phyloP scores from a whole-genome alignment of 2,113 vertebrate species.

The Corythornis madagascariensis region DNA sequence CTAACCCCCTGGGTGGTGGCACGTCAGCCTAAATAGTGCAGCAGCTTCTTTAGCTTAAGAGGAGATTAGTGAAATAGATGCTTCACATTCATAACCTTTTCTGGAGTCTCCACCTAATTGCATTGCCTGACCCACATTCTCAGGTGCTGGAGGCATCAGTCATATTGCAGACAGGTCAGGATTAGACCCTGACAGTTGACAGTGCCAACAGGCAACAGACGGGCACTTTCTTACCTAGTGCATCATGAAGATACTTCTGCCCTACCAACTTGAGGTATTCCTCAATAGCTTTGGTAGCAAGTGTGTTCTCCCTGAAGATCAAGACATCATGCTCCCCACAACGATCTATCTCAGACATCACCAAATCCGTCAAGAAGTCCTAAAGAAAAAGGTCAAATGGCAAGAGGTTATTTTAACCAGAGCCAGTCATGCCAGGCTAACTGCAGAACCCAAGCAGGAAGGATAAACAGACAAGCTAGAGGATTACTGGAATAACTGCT shows the following conservation, averaged over 20 bases:
- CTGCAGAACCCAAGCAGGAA: background rate
- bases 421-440: background rate
- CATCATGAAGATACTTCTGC: conserved; percentile 94
- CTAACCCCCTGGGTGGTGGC: background rate
- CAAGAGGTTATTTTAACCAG: conserved; percentile 33
- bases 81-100: background rate
- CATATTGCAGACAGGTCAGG: background rate
- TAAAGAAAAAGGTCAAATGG: conserved; percentile 63
- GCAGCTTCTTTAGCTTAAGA: background rate
- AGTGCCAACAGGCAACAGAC: background rate
- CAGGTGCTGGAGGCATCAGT: background rate
- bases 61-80: background rate
- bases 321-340: conserved; percentile 94
- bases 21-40: background rate
- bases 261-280: conserved; percentile 97
- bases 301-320: conserved; percentile 98
- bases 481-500: background rate
- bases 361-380: conserved; percentile 96
- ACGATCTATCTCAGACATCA: conserved; percentile 96
- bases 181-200: background rate
- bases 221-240: conserved; percentile 83
- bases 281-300: conserved; percentile 96
- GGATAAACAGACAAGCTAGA: background rate
- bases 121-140: background rate
- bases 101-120: background rate